Evolutionary conservation across 1,140 invertebrate species (phyloP), one percentile per base, ranked within the genome.

Genomic region (Cyrtorhinus lividipennis): DNA sequence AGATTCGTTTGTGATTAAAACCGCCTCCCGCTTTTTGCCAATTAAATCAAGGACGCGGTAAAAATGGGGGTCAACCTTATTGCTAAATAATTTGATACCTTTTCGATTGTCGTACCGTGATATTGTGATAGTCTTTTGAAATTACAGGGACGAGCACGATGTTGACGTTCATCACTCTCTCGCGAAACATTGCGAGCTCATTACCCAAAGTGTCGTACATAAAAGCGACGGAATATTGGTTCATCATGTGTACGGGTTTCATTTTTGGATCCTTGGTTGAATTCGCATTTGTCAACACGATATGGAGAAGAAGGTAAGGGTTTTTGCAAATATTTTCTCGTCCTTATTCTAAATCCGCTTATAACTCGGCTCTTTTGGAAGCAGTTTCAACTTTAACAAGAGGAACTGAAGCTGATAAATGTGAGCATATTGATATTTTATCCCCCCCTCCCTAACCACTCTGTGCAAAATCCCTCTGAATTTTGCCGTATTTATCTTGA

Each of bases 151-250:
- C 87, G 15, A 88, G 85, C 65, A 90, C 87, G 1, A 86, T 92
- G 79, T 75, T 92, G 56, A 88, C 88, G 12, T 90, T 92, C 65
- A 91, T 91, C 67, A 92, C 89, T 2, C 74, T 90, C 56, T 88
- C 86, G 26, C 87, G 85, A 1, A 87, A 86, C 53, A 84, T 87
- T 66, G 86, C 84, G 27, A 88, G 88, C 73, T 88, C 85, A 3
- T 73, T 92, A 48, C 89, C 89, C 0, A 91, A 91, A 72, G 88
- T 91, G 0, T 91, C 89, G 15, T 92, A 92, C 66, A 87, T 92
- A n/a, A 90, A 91, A 75, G 88, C 89, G 0, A 87, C 89, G 63
- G 88, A 92, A 73, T 85, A 91, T 56, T 91, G 90, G 88, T 90
- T 90, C 69, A 74, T 91, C n/a, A 86, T 84, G 0, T 91, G 89